These are phyloP conservation scores for Fulmarus glacialis DNA, from an alignment of 2,113 vertebrate species.

Conservation along the genomic window DNA sequence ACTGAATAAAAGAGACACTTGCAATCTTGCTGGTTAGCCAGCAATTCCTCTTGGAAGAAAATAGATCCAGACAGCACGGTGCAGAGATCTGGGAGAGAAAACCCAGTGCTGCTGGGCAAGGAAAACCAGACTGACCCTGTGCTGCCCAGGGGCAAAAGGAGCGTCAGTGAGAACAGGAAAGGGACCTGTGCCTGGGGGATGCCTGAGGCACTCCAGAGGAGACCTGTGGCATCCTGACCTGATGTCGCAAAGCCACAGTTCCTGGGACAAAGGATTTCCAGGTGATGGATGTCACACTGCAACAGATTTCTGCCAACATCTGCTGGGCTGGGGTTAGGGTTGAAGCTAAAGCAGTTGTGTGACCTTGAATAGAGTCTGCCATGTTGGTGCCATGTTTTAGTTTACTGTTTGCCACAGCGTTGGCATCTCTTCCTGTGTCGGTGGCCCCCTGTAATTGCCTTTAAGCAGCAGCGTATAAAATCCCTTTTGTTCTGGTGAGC, in stretches of 20 bases:
- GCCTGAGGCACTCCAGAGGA: neutral
- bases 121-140: neutral
- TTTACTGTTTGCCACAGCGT: neutral
- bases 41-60: neutral
- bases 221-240: neutral
- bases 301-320: neutral
- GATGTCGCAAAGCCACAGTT: neutral
- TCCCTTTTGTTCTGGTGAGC: neutral
- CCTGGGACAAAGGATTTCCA: neutral
- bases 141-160: neutral
- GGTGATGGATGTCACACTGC: neutral
- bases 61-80: neutral
- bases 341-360: neutral
- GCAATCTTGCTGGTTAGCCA: neutral
- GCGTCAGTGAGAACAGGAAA: fast-evolving
- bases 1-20: neutral
- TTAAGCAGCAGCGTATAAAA: neutral
- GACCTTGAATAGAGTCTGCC: neutral
- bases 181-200: neutral
- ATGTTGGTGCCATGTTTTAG: neutral
- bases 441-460: neutral
- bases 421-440: neutral
- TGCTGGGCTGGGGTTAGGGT: neutral
- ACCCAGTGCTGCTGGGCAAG: neutral
- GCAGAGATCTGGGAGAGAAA: neutral